Base-by-base conservation (phyloP, 2,113 vertebrate species). In the Campylomormyrus numenius region DNA sequence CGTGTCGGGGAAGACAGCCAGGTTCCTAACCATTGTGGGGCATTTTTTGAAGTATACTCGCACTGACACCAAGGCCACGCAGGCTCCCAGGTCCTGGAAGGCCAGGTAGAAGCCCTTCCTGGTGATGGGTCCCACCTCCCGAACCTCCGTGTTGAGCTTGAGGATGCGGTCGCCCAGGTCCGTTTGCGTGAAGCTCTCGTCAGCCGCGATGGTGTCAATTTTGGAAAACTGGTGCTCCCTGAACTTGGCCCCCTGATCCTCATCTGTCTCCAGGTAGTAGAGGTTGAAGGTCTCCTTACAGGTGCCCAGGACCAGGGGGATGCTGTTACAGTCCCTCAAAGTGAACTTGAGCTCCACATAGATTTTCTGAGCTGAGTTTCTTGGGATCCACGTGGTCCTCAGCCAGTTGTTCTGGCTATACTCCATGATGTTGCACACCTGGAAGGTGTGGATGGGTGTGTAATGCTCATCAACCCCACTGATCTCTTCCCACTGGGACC, bases 181-280 rank as follows among this genome's bases (percentile, higher is more conserved):
- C 94, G 99, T 98, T 93, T 99, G 98, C 9, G 98, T 99, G 95
- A 99, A 99, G 95, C 98, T 99, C 95, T 99, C 98, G 2, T 99
- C 98, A 0, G 98, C 98, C 0, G 98, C 98, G 0, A 99, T 98
- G 17, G 98, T 99, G 95, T 99, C 98, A 0, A 99, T 98, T 95
- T 99, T 99, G 93, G 95, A 96, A 94, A 98, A 99, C 94, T 97
- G 98, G 95, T 97, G 98, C 94, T 99, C 98, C 62, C 97, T 96
- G 93, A 99, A 98, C 92, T 97, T 98, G 88, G 96, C 97, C 90
- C 99, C 98, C 91, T 97, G 98, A 92, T 99, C 98, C 0, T 98
- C 98, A 90, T 98, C 98, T 90, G 95, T 95, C 92, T 97, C 96
- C 94, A 96, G 93, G 91, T 97, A 97, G 92, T 96, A 95, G 50